Percentiles rank a stretch among this genome's conserved stretches.
Conservation (phyloP, 2,888 invertebrate species). For the Lasioglossum vierecki region DNA sequence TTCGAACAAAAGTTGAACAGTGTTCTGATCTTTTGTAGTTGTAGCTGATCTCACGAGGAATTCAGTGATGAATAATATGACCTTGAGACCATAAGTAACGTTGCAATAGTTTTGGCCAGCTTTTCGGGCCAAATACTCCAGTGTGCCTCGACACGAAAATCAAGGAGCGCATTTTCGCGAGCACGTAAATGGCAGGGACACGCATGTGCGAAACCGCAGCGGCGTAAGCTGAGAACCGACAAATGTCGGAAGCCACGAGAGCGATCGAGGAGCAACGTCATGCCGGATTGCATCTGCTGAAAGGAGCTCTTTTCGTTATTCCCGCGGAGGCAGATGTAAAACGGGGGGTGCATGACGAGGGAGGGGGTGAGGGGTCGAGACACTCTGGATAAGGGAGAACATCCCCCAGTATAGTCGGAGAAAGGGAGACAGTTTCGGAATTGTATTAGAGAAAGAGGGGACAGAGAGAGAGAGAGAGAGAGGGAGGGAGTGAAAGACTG, state of each 20-base stretch:
- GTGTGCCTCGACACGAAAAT: neutral
- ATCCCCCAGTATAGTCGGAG: conserved; percentile 30
- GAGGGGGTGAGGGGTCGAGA: neutral
- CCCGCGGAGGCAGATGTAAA: conserved; percentile 54
- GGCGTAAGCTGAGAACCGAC: conserved; percentile 80
- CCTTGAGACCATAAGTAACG: too few relatives aligned
- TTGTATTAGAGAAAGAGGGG: conserved; percentile 3
- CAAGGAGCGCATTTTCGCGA: neutral
- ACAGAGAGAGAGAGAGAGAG: neutral
- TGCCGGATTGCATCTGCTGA: conserved; percentile 80
- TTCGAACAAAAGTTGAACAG: too few relatives aligned
- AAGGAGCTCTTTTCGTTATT: conserved; percentile 80
- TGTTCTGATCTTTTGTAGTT: too few relatives aligned
- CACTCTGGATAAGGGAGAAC: conserved; percentile 24
- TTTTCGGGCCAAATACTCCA: too few relatives aligned
- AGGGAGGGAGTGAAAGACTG: neutral
- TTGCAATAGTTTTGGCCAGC: too few relatives aligned
- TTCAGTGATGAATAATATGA: too few relatives aligned
- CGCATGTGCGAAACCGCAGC: conserved; percentile 62
- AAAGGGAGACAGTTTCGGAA: conserved; percentile 27
- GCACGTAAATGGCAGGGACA: neutral
- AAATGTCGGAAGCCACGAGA: conserved; percentile 77
- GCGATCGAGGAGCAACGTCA: conserved; percentile 78
- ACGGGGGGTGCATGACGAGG: neutral
- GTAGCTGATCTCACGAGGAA: too few relatives aligned